phyloP scores from a whole-genome alignment of 2,113 vertebrate genomes.

The Indri indri region DNA sequence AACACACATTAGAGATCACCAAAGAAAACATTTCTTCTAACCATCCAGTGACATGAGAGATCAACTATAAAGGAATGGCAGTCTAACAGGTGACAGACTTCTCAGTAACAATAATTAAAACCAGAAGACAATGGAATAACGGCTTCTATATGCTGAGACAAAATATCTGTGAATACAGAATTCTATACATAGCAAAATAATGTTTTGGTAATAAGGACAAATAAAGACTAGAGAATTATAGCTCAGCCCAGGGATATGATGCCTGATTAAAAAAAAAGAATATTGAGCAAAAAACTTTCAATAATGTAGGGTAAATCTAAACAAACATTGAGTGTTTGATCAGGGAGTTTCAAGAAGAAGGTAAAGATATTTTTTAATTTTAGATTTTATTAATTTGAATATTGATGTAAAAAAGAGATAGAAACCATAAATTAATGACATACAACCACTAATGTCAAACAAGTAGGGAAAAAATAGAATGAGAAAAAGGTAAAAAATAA shows the following conservation, averaged over 20 bases:
- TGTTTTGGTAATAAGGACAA: neutral
- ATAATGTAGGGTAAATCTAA: neutral
- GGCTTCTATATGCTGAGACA: neutral
- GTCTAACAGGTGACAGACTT: neutral
- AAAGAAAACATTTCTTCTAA: neutral
- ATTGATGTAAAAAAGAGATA: neutral
- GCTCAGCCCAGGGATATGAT: neutral
- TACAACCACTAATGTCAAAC: neutral
- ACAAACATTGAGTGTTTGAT: neutral
- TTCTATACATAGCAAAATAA: neutral
- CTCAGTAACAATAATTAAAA: conserved; percentile 1
- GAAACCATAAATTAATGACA: neutral
- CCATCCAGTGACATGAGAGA: neutral
- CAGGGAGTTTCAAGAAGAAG: neutral
- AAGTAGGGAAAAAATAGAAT: neutral
- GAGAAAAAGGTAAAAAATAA: neutral
- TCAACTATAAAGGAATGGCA: neutral
- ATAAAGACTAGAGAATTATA: neutral
- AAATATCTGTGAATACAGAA: neutral
- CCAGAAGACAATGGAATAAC: neutral
- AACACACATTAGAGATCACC: neutral
- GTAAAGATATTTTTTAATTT: neutral
- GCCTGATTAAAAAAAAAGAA: neutral
- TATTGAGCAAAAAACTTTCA: neutral
- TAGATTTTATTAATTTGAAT: neutral